Conservation (phyloP, 2,113 vertebrate genomes). For the Anseranas semipalmata region DNA sequence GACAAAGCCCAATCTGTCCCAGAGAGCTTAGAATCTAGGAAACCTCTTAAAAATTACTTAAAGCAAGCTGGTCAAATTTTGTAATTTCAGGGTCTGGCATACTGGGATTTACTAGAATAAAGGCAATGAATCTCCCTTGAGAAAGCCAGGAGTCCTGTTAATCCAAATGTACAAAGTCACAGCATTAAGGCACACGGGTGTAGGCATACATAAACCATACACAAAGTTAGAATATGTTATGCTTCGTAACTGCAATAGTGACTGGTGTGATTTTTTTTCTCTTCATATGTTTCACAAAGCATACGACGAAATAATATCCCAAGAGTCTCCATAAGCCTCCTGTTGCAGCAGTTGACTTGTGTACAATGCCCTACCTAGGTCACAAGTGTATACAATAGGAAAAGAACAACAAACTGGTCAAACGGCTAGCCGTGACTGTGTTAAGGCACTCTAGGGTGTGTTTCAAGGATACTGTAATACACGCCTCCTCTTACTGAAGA, state of each 20-base stretch:
- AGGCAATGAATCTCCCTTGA: not conserved
- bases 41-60: not conserved
- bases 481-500: not conserved
- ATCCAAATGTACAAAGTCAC: not conserved
- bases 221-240: not conserved
- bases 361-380: not conserved
- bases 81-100: not conserved
- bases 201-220: not conserved
- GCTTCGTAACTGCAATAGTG: not conserved
- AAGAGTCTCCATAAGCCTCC: not conserved
- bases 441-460: constrained; percentile 63
- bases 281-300: not conserved
- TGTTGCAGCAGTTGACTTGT: not conserved
- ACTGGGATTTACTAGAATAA: not conserved
- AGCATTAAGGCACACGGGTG: constrained; percentile 43
- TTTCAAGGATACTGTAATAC: constrained; percentile 14
- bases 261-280: not conserved
- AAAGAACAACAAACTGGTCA: not conserved
- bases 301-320: not conserved
- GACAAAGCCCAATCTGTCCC: not conserved
- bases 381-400: not conserved
- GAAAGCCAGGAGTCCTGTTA: not conserved
- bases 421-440: not conserved
- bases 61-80: not conserved
- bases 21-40: not conserved